Base-by-base conservation (phyloP, 2,888 invertebrate species). In the Tupiocoris notatus region DNA sequence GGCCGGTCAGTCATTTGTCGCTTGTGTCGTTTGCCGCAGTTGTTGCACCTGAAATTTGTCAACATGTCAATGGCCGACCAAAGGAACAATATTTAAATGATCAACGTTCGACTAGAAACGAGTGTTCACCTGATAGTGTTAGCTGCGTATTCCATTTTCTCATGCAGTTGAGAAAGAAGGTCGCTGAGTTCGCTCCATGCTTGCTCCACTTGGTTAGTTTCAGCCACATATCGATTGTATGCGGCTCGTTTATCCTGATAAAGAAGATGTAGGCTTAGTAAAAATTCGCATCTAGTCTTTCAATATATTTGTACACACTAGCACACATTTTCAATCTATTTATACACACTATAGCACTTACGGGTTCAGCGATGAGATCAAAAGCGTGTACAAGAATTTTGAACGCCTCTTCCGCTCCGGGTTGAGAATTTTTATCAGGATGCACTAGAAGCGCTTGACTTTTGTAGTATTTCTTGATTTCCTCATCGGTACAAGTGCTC, bases 361-460 rank as follows among this genome's bases (percentile, higher is more conserved):
- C 94, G 81, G 94, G 92, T 85, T 93, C 94, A 23, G 96, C 96
- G 81, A 97, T 95, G 83, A 96, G 90, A 84, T 96, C 96, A 85
- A 97, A 97, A 6, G 96, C 96, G 83, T 95, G 93, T 81, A 95
- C 95, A 80, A 97, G 86, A 83, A 97, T 96, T 86, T 96, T 96
- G 84, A 96, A 97, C 56, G 96, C 96, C 85, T 97, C 96, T 83
- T 96, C 96, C 0, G 96, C 96, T 25, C 96, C 96, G 2, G 95
- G 93, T 83, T 95, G 94, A 82, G 92, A 92, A 84, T 96, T 97
- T 86, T 97, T 97, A 83, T 97, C 96, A 0, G 97, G 97, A 86
- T 97, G 97, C 56, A 97, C 96, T 57, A 97, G 87, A 82, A 96
- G 93, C 7, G 96, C 96, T 84, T 96, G 96, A 81, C 93, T 89